Evolutionary conservation across 2,797 vertebrate genomes (phyloP).

Genomic region (Sebastes dallii): DNA sequence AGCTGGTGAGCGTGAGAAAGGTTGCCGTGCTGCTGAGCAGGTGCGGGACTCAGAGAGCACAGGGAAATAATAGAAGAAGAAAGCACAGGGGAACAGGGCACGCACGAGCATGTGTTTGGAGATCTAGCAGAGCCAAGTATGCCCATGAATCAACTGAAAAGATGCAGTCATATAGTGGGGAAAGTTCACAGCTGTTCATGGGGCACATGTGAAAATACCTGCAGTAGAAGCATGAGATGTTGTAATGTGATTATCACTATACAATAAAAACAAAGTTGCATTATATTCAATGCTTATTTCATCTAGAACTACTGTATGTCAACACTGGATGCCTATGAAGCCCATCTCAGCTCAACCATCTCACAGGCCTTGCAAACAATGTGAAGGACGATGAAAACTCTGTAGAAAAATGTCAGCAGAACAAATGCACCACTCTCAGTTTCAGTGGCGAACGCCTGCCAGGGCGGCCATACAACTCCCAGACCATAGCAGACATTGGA

Average conservation of each 20-base stretch:
- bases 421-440: slow-evolving; percentile 8
- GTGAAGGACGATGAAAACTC: neutral
- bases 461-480: slow-evolving; percentile 16
- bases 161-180: neutral
- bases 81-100: slow-evolving; percentile 28
- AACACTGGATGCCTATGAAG: neutral
- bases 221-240: neutral
- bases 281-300: neutral
- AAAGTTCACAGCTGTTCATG: slow-evolving; percentile 6
- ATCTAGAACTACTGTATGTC: neutral
- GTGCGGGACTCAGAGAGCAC: slow-evolving; percentile 31
- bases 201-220: neutral
- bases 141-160: slow-evolving; percentile 1
- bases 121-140: neutral
- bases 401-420: slow-evolving; percentile 15
- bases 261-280: neutral
- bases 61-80: slow-evolving; percentile 36
- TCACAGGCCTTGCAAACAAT: slow-evolving; percentile 15
- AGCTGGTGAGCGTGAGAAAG: slow-evolving; percentile 56
- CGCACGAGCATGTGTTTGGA: slow-evolving; percentile 34
- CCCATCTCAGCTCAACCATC: neutral
- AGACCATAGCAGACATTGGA: slow-evolving; percentile 27
- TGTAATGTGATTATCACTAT: neutral
- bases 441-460: slow-evolving; percentile 14
- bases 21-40: slow-evolving; percentile 28